These are phyloP conservation scores for Rhea americana DNA, from an alignment of 2,113 vertebrate species.

Conservation along the genomic window DNA sequence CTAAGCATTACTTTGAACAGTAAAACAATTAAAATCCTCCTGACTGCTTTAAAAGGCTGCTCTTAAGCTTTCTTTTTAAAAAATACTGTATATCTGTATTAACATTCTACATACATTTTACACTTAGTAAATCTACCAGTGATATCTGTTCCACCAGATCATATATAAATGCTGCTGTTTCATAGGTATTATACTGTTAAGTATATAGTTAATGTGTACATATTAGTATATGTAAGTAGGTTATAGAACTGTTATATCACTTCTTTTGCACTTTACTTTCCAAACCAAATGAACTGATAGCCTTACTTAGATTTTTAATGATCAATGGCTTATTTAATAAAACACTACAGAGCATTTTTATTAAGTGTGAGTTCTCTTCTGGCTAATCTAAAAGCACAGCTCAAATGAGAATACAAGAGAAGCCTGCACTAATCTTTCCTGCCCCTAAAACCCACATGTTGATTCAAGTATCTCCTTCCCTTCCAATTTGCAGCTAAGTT, in stretches of 20 bases:
- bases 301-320: not conserved
- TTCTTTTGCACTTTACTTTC: not conserved
- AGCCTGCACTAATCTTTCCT: constrained; percentile 10
- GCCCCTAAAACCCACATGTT: constrained; percentile 28
- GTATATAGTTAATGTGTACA: not conserved
- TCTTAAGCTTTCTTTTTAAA: not conserved
- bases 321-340: not conserved
- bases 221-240: not conserved
- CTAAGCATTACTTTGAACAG: not conserved
- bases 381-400: not conserved
- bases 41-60: not conserved
- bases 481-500: not conserved
- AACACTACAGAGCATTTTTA: not conserved
- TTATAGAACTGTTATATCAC: not conserved
- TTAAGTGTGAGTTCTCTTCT: not conserved
- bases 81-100: not conserved
- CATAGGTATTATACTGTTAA: not conserved
- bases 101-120: not conserved
- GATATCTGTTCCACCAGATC: not conserved
- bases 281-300: not conserved
- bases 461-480: not conserved
- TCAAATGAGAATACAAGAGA: not conserved
- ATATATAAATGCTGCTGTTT: not conserved
- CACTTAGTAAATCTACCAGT: not conserved
- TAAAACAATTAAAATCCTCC: not conserved